phyloP scores from a whole-genome alignment of 2,797 vertebrate genomes.

The Epinephelus awoara region DNA sequence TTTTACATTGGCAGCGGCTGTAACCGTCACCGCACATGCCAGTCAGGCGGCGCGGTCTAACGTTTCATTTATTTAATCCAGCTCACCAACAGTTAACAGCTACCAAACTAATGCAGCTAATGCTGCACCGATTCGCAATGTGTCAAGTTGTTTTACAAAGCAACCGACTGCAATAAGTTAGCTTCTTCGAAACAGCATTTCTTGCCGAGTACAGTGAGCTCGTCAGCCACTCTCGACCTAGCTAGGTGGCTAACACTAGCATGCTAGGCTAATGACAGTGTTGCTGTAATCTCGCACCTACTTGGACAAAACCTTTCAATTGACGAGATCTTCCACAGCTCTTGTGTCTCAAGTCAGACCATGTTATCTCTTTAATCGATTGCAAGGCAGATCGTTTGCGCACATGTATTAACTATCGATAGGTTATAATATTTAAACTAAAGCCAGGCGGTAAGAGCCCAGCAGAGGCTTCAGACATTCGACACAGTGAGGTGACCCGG shows the following conservation, averaged over 20 bases:
- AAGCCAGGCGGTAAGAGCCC: constrained; percentile 92
- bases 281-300: constrained; percentile 79
- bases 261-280: constrained; percentile 77
- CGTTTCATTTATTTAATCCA: constrained; percentile 9
- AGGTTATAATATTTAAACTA: constrained; percentile 84
- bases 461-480: constrained; percentile 90
- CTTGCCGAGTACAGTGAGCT: constrained; percentile 2
- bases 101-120: neutral
- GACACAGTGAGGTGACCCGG: constrained; percentile 81
- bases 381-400: constrained; percentile 58
- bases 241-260: constrained; percentile 69
- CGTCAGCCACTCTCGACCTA: constrained; percentile 44
- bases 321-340: constrained; percentile 69
- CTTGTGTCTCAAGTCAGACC: constrained; percentile 65
- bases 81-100: constrained; percentile 8
- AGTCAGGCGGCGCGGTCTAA: constrained; percentile 49
- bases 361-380: constrained; percentile 67
- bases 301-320: constrained; percentile 72
- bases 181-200: constrained; percentile 3
- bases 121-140: fast-evolving
- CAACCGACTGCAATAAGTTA: neutral
- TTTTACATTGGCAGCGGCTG: constrained; percentile 51
- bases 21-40: constrained; percentile 69
- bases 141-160: neutral
- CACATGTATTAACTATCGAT: constrained; percentile 80